A percentile compares a stretch with the other conserved stretches of the same genome.
Evolutionary conservation across 2,113 vertebrate genomes (phyloP).

Genomic region (Peromyscus leucopus): DNA sequence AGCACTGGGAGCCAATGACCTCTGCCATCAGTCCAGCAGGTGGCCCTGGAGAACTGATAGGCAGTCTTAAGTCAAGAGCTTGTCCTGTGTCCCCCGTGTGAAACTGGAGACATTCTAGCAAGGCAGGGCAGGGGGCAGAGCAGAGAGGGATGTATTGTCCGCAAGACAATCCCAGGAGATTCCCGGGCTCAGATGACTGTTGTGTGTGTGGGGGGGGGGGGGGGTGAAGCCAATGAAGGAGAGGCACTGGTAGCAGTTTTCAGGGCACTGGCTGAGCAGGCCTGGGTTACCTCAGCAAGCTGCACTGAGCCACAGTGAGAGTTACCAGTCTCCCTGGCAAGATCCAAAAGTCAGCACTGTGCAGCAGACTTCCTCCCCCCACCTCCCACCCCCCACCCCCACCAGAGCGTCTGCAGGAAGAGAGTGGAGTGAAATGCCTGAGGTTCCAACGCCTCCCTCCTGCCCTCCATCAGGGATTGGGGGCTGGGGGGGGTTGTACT

Average conservation of each 20-base stretch:
- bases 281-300: neutral
- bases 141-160: neutral
- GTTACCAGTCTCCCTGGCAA: neutral
- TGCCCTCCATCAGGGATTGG: neutral
- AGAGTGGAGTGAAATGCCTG: neutral
- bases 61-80: conserved; percentile 12
- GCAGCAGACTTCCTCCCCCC: neutral
- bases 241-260: neutral
- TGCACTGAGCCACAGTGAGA: neutral
- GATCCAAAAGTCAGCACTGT: neutral
- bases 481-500: neutral
- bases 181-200: neutral
- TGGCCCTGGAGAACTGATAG: neutral
- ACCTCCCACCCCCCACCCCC: too few relatives aligned
- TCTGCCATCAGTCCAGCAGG: neutral
- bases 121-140: neutral
- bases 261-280: neutral
- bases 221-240: neutral
- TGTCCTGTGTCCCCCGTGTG: neutral
- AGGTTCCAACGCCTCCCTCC: neutral
- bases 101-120: neutral
- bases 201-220: too few relatives aligned
- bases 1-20: neutral
- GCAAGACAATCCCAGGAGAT: neutral
- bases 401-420: fast-evolving